These are phyloP conservation scores for Rhipidura dahli DNA, from an alignment of 2,113 vertebrate genomes.

Conservation along the genomic window DNA sequence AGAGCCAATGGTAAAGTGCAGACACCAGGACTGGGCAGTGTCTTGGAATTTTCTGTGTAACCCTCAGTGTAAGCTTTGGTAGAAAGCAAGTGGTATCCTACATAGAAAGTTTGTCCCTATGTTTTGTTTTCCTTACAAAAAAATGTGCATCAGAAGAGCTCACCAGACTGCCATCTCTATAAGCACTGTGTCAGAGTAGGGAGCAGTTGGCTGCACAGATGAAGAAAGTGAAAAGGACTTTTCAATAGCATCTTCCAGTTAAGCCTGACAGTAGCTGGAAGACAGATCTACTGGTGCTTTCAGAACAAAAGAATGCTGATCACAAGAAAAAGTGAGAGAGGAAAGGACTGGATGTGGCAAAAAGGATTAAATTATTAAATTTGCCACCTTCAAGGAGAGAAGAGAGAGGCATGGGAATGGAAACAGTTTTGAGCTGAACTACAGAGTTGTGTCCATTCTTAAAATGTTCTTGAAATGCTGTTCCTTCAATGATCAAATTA, in stretches of 20 bases:
- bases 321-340: not conserved
- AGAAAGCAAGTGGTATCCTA: not conserved
- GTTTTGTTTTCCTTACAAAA: not conserved
- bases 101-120: not conserved
- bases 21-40: not conserved
- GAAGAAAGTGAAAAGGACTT: not conserved
- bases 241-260: not conserved
- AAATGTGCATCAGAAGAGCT: not conserved
- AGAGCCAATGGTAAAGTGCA: not conserved
- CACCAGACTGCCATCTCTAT: not conserved
- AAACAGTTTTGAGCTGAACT: not conserved
- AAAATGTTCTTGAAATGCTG: not conserved
- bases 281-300: not conserved
- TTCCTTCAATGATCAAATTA: not conserved
- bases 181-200: accelerated
- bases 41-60: not conserved
- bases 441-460: not conserved
- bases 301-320: not conserved
- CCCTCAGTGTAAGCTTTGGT: not conserved
- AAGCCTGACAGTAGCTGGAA: not conserved
- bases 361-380: not conserved
- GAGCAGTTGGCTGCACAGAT: not conserved
- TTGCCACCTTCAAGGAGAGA: not conserved
- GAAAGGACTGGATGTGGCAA: not conserved
- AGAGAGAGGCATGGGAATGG: not conserved